Conservation (phyloP, 2,888 invertebrate species). For the Erpobdella octoculata region DNA sequence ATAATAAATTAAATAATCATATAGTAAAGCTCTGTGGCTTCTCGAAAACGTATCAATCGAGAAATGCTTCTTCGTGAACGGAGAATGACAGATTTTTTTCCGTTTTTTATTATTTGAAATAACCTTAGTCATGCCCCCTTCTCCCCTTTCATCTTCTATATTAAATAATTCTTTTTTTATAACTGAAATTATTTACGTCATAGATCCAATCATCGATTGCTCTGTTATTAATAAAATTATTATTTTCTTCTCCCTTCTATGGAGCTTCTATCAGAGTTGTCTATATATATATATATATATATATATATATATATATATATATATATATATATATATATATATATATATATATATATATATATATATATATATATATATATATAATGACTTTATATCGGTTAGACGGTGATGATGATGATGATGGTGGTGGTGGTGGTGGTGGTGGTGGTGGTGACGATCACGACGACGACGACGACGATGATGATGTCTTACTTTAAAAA, state of each 20-base stretch:
- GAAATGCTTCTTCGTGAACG: too few species aligned
- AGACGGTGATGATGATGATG: constrained; percentile 3
- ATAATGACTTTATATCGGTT: background rate
- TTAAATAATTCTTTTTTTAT: too few species aligned
- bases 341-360: background rate
- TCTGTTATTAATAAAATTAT: too few species aligned
- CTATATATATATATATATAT: constrained; percentile 26
- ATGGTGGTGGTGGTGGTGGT: background rate
- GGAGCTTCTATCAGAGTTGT: background rate
- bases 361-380: background rate
- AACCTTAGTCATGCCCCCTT: too few species aligned
- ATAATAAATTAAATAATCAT: too few species aligned
- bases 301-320: constrained; percentile 20
- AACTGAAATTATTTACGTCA: too few species aligned
- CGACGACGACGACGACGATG: constrained; percentile 2
- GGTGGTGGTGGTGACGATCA: background rate
- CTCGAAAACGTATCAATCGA: too few species aligned
- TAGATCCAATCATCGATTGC: too few species aligned
- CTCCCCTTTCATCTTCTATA: too few species aligned
- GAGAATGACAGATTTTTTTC: too few species aligned
- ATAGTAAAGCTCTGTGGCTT: too few species aligned
- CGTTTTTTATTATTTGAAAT: too few species aligned
- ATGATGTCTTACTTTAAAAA: background rate
- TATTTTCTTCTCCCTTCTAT: background rate
- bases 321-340: constrained; percentile 18